Conservation (phyloP, 2,113 vertebrate genomes). For the Balaeniceps rex region DNA sequence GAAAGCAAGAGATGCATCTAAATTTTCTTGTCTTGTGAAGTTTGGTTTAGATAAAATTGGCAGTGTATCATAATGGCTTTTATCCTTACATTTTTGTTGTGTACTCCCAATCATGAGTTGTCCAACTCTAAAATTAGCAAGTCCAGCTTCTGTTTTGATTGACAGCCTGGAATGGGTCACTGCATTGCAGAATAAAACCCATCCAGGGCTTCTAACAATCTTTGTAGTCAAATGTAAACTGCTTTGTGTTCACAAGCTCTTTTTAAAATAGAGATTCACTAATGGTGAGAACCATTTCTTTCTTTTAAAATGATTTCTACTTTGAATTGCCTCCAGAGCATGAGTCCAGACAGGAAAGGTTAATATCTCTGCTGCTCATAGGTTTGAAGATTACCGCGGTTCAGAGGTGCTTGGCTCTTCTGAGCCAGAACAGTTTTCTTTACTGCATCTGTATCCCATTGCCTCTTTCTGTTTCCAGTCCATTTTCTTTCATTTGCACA, state of each 20-base stretch:
- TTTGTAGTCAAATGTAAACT: not conserved
- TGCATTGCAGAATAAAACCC: not conserved
- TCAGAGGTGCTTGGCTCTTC: not conserved
- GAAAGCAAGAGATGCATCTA: not conserved
- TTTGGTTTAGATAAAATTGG: not conserved
- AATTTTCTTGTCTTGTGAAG: not conserved
- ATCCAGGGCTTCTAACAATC: not conserved
- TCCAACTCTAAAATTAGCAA: not conserved
- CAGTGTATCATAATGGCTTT: not conserved
- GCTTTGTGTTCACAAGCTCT: not conserved
- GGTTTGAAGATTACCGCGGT: not conserved
- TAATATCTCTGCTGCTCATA: not conserved
- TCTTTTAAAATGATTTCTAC: not conserved
- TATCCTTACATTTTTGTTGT: not conserved
- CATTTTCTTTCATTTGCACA: not conserved
- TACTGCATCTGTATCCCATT: not conserved
- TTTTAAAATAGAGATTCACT: not conserved
- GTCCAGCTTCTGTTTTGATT: not conserved
- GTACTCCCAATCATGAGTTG: not conserved
- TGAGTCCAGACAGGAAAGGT: not conserved
- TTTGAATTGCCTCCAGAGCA: not conserved
- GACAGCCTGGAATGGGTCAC: not conserved
- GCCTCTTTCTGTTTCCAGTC: not conserved
- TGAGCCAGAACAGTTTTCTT: not conserved
- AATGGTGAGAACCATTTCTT: not conserved